phyloP scores from a whole-genome alignment of 2,113 vertebrate genomes.

The Triplophysa dalaica region DNA sequence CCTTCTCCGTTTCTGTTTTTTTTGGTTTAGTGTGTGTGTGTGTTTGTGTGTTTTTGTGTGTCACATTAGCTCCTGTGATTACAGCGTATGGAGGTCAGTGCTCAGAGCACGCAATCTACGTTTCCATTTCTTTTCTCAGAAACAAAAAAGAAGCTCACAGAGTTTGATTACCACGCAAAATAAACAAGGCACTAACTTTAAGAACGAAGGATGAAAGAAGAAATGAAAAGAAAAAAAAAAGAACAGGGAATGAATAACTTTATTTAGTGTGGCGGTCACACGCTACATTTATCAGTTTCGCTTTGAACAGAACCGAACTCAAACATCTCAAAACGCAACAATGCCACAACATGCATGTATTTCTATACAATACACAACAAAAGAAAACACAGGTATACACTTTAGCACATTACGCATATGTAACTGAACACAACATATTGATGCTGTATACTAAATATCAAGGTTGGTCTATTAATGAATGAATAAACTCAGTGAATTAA shows the following conservation, averaged over 20 bases:
- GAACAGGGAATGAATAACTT: slow-evolving; percentile 31
- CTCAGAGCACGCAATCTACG: slow-evolving; percentile 38
- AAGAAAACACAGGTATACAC: too few species aligned
- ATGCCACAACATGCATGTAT: background rate
- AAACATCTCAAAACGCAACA: slow-evolving; percentile 20
- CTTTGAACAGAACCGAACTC: background rate
- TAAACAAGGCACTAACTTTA: slow-evolving; percentile 19
- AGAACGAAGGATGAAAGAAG: background rate
- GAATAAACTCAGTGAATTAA: background rate
- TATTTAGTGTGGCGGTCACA: background rate
- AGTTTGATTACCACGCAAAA: slow-evolving; percentile 15
- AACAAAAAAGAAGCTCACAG: slow-evolving; percentile 28
- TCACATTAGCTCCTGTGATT: slow-evolving; percentile 22
- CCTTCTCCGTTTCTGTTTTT: background rate
- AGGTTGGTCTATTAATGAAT: too few species aligned
- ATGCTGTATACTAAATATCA: too few species aligned
- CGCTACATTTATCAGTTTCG: background rate
- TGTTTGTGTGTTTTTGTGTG: slow-evolving; percentile 42
- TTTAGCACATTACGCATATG: too few species aligned
- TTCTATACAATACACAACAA: too few species aligned
- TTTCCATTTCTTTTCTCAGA: slow-evolving; percentile 36
- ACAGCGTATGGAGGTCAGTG: slow-evolving; percentile 43
- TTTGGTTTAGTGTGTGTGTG: background rate
- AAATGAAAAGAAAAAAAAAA: background rate
- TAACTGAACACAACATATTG: too few species aligned